Base-by-base conservation (phyloP, 2,797 vertebrate species). In the Sebastolobus altivelis region DNA sequence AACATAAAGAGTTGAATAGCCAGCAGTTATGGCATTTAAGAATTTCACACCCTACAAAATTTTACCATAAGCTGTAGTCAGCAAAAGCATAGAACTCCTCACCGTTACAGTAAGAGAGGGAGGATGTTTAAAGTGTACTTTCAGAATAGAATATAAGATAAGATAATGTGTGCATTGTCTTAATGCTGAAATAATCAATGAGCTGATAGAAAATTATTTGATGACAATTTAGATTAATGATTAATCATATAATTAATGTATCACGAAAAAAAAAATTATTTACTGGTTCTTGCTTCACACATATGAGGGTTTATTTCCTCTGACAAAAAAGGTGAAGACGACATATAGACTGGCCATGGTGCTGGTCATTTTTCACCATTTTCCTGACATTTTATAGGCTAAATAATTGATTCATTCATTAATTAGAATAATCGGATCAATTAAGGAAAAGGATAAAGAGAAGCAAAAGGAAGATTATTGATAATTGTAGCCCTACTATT, bases 31-130 rank as follows among this genome's bases (percentile, higher is more conserved):
- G 61, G 81, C 70, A 76, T 91, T 91, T 86, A 74, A 76, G 27
- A 81, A 83, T 84, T 87, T 91, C 72, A 85, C 83, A 91, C 58
- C 6, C 65, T 46, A 86, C 76, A 90, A 74, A 80, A 83, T 89
- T 63, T 89, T 87, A 90, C 86, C 90, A 83, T 78, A 82, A 72
- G 67, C 74, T 75, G 65, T 13, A 68, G 81, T 91, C 89, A 90
- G 86, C 91, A 85, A 59, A 92, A 86, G 35, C 71, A 14, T 16
- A 52, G 74, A 62, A 37, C 43, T 65, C 72, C 68, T 86, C 62
- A 49, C 63, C 46, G 2, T 72, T 31, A 65, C 56, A 35, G 68
- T 12, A 25, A 3, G 14, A 69, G 62, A 67, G 9, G 16, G 54
- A 52, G 11, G 8, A 7, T 11, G 1, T 65, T 80, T 61, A n/a